Evolutionary conservation across 2,113 vertebrate species (phyloP).

Genomic region (Rhegmatorhina hoffmannsi): DNA sequence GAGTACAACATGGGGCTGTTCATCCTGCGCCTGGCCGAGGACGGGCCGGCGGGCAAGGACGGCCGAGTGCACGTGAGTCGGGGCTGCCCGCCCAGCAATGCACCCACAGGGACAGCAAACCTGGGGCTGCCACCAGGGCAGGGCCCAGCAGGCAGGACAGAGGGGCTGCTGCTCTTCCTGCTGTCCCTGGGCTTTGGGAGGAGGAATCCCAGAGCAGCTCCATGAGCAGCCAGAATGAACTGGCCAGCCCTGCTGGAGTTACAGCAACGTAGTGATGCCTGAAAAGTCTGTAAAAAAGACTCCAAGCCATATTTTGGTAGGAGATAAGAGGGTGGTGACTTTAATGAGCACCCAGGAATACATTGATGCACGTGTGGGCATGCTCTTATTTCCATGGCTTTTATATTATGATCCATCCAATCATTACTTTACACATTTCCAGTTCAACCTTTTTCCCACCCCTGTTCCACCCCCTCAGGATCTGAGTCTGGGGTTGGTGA

Average conservation of each 20-base stretch:
- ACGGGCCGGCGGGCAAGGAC: constrained; percentile 90
- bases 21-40: constrained; percentile 94
- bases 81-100: neutral
- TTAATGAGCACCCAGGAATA: too few species aligned
- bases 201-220: neutral
- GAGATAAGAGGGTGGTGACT: too few species aligned
- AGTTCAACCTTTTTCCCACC: too few species aligned
- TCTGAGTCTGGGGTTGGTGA: too few species aligned
- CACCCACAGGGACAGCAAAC: neutral
- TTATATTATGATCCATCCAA: too few species aligned
- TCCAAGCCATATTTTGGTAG: too few species aligned
- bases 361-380: too few species aligned
- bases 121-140: neutral
- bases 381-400: too few species aligned
- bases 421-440: too few species aligned
- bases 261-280: too few species aligned
- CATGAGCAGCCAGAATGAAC: neutral
- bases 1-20: constrained; percentile 99
- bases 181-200: neutral
- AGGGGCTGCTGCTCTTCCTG: neutral
- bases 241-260: neutral
- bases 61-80: constrained; percentile 91
- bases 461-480: too few species aligned
- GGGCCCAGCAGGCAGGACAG: neutral
- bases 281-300: too few species aligned